Base-by-base conservation (phyloP, 2,888 invertebrate genomes). In the Cryptus armator region DNA sequence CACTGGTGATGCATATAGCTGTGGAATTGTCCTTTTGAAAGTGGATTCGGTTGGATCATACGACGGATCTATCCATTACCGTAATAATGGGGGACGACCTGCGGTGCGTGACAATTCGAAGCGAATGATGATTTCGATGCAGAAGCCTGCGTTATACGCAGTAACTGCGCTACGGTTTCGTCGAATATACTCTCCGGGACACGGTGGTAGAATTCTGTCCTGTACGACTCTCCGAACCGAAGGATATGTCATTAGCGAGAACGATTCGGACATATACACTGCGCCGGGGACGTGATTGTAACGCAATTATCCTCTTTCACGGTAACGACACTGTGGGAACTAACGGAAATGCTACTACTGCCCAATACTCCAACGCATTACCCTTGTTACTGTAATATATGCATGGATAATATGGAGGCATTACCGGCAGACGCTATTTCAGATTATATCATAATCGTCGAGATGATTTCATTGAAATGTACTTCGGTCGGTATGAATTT, bases 161-260 rank as follows among this genome's bases (percentile, higher is more conserved):
- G n/a, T 16, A 71, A 16, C 64, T 43, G n/a, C 48, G n/a, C 59
- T 51, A 56, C 29, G 59, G 29, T n/a, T 56, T 16, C 56, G 43
- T 56, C 37, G 37, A 37, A 32, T 62, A 37, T 59, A n/a, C 29
- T 29, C 32, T 5, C 6, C 37, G n/a, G 9, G n/a, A 3, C 16
- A 53, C 53, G 48, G 37, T 19, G 56, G 64, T 10, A 46, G 44
- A 46, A 19, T 46, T 62, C 44, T 16, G 43, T 24, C 43, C 72
- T 43, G 44, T n/a, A 14, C 72, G 14, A 19, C 37, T 67, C 67
- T 19, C 48, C 66, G 43, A 59, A 77, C 64, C 80, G 66, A 67
- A 84, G 76, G 71, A 84, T 72, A 81, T 77, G 80, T 84, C 80
- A 81, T 84, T 84, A 84, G 72, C 67, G 80, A 53, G 67, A 84